A percentile compares a stretch with the other conserved stretches of the same genome.
phyloP scores from a whole-genome alignment of 1,140 invertebrate species.

The Marisa cornuarietis region DNA sequence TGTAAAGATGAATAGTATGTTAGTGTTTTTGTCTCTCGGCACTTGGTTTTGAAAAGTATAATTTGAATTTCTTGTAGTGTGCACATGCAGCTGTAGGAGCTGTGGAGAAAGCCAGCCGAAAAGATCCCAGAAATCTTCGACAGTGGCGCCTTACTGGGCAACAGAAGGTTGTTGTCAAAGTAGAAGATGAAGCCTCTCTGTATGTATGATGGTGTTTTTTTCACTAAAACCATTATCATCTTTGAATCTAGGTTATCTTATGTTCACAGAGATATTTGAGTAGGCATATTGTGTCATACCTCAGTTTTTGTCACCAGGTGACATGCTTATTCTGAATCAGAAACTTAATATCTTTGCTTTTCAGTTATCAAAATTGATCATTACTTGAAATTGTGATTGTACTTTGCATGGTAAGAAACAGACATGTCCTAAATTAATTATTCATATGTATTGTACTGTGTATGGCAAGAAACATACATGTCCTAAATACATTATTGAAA shows the following conservation, averaged over 20 bases:
- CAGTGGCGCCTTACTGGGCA: slow-evolving; percentile 83
- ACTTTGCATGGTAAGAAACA: too few species aligned
- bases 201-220: slow-evolving; percentile 51
- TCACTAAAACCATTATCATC: not conserved
- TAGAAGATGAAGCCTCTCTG: slow-evolving; percentile 68
- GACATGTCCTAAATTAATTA: too few species aligned
- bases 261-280: not conserved
- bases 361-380: too few species aligned
- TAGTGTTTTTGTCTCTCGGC: too few species aligned
- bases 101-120: slow-evolving; percentile 75
- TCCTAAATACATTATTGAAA: too few species aligned
- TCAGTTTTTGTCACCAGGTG: too few species aligned
- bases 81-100: slow-evolving; percentile 85
- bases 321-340: too few species aligned
- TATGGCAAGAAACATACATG: too few species aligned
- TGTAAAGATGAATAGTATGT: too few species aligned
- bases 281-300: not conserved
- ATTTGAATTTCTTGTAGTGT: slow-evolving; percentile 71
- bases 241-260: not conserved
- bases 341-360: too few species aligned
- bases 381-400: too few species aligned
- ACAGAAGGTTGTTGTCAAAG: slow-evolving; percentile 83
- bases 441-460: too few species aligned
- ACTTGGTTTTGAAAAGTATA: not conserved
- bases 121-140: slow-evolving; percentile 73